Base-by-base conservation (phyloP, 2,797 vertebrate genomes). In the Myripristis murdjan region DNA sequence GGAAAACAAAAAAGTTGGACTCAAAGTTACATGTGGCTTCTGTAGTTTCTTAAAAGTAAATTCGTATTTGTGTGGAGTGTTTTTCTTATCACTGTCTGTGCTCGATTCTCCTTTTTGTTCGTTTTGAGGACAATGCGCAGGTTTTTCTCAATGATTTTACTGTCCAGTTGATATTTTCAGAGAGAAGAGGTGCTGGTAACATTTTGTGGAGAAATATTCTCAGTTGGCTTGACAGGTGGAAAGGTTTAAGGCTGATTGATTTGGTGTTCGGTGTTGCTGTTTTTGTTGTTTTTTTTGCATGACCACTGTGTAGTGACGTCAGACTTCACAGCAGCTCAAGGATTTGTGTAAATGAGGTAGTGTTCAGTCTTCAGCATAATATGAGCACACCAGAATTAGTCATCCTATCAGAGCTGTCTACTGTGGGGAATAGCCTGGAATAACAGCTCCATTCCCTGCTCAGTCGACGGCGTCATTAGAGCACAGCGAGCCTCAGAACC, bases 401-500 rank as follows among this genome's bases (percentile, higher is more conserved):
- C 71, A 70, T 70, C 64, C 71, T 69, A 62, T 83, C 64, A 58
- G 49, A 70, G 70, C 52, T 14, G 26, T 74, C 63, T 14, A 73
- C 79, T 69, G 62, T 79, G 66, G 79, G 73, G 84, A 88, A 87
- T 80, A 84, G 64, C 59, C 72, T 76, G 79, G 73, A 86, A 85
- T 82, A 90, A 85, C 79, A 73, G 64, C 73, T 84, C 61, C 65
- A 62, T 67, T 75, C 78, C 56, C 71, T 37, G 60, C 70, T 78
- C 74, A 66, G 76, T 64, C 85, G 74, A 82, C 37, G 39, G 71
- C 59, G 22, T 87, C 81, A 85, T 82, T 82, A 79, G 75, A 81
- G 68, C 81, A 75, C 60, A 47, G 63, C 52, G 54, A 75, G 69
- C 76, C 75, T 86, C 71, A 72, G 74, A 86, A 76, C 77, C 81